Base-by-base conservation (phyloP, 2,888 invertebrate species). In the Leptinotarsa juncta region DNA sequence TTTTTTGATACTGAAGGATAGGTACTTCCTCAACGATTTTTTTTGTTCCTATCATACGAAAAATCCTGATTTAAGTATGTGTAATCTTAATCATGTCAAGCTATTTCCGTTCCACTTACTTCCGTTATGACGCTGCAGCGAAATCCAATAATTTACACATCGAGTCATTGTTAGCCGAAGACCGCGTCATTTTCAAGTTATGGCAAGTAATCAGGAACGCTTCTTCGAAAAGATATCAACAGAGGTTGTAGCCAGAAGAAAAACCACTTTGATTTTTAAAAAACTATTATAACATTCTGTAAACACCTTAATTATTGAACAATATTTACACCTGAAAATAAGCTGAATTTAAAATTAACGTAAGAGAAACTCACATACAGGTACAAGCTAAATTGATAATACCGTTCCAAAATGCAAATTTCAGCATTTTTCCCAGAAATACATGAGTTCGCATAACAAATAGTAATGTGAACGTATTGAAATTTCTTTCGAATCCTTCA, bases 131-230 rank as follows among this genome's bases (percentile, higher is more conserved):
- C 14, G 14, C 20, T 23, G 20, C 18, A 12, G 57, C 20, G 57
- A 57, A 57, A 57, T 57, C 20, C 57, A 10, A 15, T 16, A 23
- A 23, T 57, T 53, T 53, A n/a, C 53, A 18, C 7, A 18, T 53
- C 53, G 18, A 18, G 53, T 53, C 53, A 53, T 53, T 53, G 53
- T 53, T 53, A 53, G 53, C 23, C 3, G 57, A 57, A 57, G 57
- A 57, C 20, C 23, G 57, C 57, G 57, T 57, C 57, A 57, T 57
- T 57, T 57, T 23, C 57, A 14, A 20, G 57, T 15, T 20, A 57
- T 57, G 57, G 1, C 57, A 14, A 14, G 57, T 57, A 23, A 57
- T 57, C 57, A 10, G 57, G 26, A 20, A 23, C 15, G 23, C 3
- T 57, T 57, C 57, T 57, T 23, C 14, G 57, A 57, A 57, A 16